Conservation (phyloP, 2,888 invertebrate species). For the Myathropa florea region DNA sequence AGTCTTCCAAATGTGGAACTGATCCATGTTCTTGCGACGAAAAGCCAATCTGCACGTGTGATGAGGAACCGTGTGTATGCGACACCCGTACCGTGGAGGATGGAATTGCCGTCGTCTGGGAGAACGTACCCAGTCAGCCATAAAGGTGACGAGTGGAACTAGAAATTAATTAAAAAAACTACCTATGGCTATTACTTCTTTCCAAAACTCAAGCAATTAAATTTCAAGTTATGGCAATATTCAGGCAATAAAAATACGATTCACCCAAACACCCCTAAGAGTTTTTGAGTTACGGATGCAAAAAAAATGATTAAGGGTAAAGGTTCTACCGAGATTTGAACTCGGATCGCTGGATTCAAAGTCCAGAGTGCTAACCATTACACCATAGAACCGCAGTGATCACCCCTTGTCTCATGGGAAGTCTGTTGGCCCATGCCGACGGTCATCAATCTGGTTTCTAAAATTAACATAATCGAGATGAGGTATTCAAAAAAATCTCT, state of each 20-base stretch:
- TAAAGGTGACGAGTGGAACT: background rate
- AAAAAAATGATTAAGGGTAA: background rate
- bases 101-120: no score
- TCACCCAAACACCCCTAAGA: background rate
- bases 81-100: background rate
- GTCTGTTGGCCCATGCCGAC: background rate
- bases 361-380: slow-evolving; percentile 73
- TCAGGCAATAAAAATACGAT: background rate
- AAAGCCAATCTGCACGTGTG: slow-evolving; percentile 7
- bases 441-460: background rate
- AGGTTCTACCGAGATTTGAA: slow-evolving; percentile 72
- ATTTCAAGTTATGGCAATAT: background rate
- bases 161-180: no score
- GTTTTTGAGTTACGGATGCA: background rate
- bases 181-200: no score
- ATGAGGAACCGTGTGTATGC: background rate
- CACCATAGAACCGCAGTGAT: slow-evolving; percentile 72
- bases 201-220: background rate
- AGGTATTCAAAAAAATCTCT: background rate
- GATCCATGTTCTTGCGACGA: background rate
- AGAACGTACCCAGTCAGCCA: background rate
- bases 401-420: background rate
- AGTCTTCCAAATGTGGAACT: background rate
- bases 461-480: slow-evolving; percentile 14
- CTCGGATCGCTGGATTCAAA: slow-evolving; percentile 73